These are phyloP conservation scores for Porites lobata DNA, from an alignment of 92 coral and sea anemone genomes.

Conservation along the genomic window DNA sequence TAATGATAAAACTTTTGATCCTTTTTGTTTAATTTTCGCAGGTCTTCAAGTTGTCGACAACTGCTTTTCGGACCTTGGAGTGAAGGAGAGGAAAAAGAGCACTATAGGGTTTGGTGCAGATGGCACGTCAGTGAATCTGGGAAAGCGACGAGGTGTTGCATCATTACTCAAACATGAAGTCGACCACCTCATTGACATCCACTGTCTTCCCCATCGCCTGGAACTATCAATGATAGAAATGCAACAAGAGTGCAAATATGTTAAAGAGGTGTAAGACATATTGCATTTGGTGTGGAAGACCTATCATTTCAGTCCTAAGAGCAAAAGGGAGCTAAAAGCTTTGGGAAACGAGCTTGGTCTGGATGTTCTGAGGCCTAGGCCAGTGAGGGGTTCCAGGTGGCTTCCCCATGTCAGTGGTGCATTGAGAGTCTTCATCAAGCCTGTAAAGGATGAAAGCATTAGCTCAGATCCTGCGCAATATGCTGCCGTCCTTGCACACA, in stretches of 20 bases:
- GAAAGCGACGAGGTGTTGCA: constrained; percentile 33
- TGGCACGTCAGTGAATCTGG: constrained; percentile 43
- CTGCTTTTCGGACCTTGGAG: constrained; percentile 43
- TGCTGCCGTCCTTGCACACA: constrained; percentile 45
- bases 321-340: constrained; percentile 41
- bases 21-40: constrained; percentile 35
- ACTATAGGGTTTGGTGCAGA: constrained; percentile 44
- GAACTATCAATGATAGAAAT: constrained; percentile 37
- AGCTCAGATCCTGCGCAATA: constrained; percentile 36
- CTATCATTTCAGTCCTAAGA: constrained; percentile 37
- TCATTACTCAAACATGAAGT: constrained; percentile 17
- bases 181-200: constrained; percentile 35
- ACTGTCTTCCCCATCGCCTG: constrained; percentile 41
- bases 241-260: constrained; percentile 44
- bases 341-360: constrained; percentile 52
- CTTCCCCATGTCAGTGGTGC: constrained; percentile 60
- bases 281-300: constrained; percentile 41
- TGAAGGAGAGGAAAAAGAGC: constrained; percentile 44
- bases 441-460: constrained; percentile 3
- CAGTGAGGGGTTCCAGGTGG: constrained; percentile 52
- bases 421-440: constrained; percentile 37
- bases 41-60: constrained; percentile 39
- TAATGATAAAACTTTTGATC: neutral
- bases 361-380: constrained; percentile 41
- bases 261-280: constrained; percentile 42